A percentile compares a stretch with the other conserved stretches of the same genome.
Conservation (phyloP, 2,888 invertebrate genomes). For the Rhagophthalmus giganteus region DNA sequence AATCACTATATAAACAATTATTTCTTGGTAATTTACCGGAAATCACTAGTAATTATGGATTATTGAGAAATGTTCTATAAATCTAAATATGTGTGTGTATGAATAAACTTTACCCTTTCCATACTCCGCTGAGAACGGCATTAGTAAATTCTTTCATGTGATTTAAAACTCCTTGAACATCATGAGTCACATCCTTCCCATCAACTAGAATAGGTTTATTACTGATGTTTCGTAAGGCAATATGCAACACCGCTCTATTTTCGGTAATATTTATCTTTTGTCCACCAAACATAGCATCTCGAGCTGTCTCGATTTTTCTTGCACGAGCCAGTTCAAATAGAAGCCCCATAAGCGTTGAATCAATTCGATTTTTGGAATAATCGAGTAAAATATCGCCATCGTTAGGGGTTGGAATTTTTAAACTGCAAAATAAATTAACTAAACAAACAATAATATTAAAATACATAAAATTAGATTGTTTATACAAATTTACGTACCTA, state of each 20-base stretch:
- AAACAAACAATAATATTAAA: too few relatives aligned
- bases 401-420: slow-evolving; percentile 73
- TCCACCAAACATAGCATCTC: slow-evolving; percentile 92
- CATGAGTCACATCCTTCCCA: slow-evolving; percentile 89
- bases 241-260: slow-evolving; percentile 91
- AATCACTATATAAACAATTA: too few relatives aligned
- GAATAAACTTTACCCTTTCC: slow-evolving; percentile 63
- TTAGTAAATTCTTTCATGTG: slow-evolving; percentile 95
- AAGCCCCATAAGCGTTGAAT: slow-evolving; percentile 71
- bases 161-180: slow-evolving; percentile 84
- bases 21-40: too few relatives aligned
- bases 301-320: slow-evolving; percentile 80
- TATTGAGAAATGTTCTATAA: too few relatives aligned
- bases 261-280: slow-evolving; percentile 98
- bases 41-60: too few relatives aligned
- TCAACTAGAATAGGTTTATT: slow-evolving; percentile 80
- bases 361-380: slow-evolving; percentile 94
- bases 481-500: neutral
- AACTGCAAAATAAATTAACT: slow-evolving; percentile 65
- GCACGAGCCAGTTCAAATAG: slow-evolving; percentile 81
- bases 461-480: slow-evolving; percentile 1
- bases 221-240: slow-evolving; percentile 86
- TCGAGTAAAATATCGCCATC: slow-evolving; percentile 93
- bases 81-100: neutral
- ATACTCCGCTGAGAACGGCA: slow-evolving; percentile 70